Evolutionary conservation across 2,888 invertebrate genomes (phyloP), one percentile per base, ranked within the genome.

Genomic region (Campopleginae sp.): DNA sequence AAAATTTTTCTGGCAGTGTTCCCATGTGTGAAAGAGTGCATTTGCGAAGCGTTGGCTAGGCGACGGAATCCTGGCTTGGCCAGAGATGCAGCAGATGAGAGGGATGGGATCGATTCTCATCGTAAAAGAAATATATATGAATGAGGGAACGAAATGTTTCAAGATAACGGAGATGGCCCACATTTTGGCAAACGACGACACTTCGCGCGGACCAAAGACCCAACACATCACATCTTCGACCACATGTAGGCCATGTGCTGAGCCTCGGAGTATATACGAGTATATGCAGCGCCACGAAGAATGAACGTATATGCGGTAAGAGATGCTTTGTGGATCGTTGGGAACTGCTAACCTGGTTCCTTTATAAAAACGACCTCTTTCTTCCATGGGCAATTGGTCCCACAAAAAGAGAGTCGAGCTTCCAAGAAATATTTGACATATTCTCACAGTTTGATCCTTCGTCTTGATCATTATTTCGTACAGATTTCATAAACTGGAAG

Each of bases 21-120:
- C 63, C 82, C 72, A 74, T 38, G 27, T 17, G 75, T 42, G 54
- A 4, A 63, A 12, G 51, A 72, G 61, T 66, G 68, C 48, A 82
- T 63, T 70, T 48, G 17, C 65, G 71, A 72, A 63, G 19, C 27
- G 38, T 48, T 68, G 71, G 75, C 51, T 23, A 12, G 23, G 0
- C 14, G 42, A 23, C 33, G 77, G 61, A 42, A 27, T 27, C 58
- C 27, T 77, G 76, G 72, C 63, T 63, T 2, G 58, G 46, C 33
- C 23, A 12, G 46, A 42, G 61, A n/a, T 68, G 63, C 38, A 61
- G 51, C 66, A 48, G 23, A 6, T 33, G 42, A 33, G 72, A 72
- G 84, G 77, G 85, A 82, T 76, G 82, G 80, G 79, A 85, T 85
- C 85, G 85, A 85, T 85, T 66, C 75, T 72, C 82, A 74, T 79